These are phyloP conservation scores for Chinchilla lanigera DNA, from an alignment of 2,113 vertebrate genomes.

Conservation along the genomic window DNA sequence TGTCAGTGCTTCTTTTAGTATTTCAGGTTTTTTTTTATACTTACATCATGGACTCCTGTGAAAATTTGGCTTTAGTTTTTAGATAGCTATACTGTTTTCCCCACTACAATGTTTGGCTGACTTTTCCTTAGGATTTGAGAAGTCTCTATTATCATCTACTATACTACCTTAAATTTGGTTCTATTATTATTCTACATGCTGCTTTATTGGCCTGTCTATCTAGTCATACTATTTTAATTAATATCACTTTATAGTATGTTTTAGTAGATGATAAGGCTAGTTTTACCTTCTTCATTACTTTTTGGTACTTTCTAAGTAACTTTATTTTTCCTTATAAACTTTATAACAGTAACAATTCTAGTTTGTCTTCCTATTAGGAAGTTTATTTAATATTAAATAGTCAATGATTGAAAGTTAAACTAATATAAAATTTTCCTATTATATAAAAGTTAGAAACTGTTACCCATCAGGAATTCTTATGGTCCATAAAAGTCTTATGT, in stretches of 20 bases:
- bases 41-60: background rate
- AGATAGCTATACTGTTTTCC: background rate
- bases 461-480: background rate
- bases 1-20: background rate
- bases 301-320: conserved; percentile 38
- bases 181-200: background rate
- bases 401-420: conserved; percentile 27
- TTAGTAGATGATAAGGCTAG: background rate
- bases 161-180: background rate
- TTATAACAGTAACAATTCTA: conserved; percentile 35
- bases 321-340: conserved; percentile 44
- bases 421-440: background rate
- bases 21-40: background rate
- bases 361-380: conserved; percentile 12
- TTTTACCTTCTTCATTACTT: background rate
- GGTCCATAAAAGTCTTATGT: background rate
- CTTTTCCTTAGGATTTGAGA: conserved; percentile 36
- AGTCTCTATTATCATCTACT: background rate
- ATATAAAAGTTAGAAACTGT: background rate
- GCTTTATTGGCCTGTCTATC: background rate
- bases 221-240: background rate
- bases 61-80: background rate
- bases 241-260: conserved; percentile 21
- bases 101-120: background rate
- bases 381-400: background rate